These are phyloP conservation scores for Exocentrus adspersus DNA, from an alignment of 2,888 invertebrate genomes.

Conservation along the genomic window DNA sequence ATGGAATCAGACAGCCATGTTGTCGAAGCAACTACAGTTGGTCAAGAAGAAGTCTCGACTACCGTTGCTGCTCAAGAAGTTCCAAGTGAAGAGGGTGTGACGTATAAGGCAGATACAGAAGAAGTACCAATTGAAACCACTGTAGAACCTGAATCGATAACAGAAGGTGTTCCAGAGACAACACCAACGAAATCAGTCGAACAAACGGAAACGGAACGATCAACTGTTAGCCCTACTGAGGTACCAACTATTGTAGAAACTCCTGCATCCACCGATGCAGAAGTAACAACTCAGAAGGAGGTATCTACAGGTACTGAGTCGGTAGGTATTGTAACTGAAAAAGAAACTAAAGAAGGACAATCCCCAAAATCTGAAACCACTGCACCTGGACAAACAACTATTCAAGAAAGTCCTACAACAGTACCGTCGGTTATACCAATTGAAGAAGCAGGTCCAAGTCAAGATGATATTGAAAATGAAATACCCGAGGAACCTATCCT, in stretches of 20 bases:
- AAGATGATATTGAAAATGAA: slow-evolving; percentile 18
- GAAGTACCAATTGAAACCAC: background rate
- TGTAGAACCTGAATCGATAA: background rate
- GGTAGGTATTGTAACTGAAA: background rate
- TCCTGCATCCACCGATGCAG: background rate
- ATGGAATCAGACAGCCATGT: slow-evolving; percentile 67
- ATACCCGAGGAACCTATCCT: slow-evolving; percentile 22
- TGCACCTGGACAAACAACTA: background rate
- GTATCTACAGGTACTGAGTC: background rate
- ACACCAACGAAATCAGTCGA: background rate
- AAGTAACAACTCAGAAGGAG: background rate
- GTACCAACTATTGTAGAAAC: background rate
- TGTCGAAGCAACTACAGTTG: slow-evolving; percentile 53
- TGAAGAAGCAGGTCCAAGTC: slow-evolving; percentile 15
- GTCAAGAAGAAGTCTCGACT: slow-evolving; percentile 21
- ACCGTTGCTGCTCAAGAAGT: slow-evolving; percentile 7
- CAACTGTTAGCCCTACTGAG: background rate
- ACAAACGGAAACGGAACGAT: background rate
- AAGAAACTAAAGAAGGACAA: background rate
- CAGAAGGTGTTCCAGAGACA: background rate
- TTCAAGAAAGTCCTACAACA: background rate
- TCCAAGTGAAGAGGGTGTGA: slow-evolving; percentile 13
- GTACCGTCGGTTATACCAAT: background rate
- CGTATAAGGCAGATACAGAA: slow-evolving; percentile 9
- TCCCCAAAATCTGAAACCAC: background rate